Evolutionary conservation across 2,797 vertebrate species (phyloP), one percentile per base, ranked within the genome.

Genomic region (Fundulus diaphanus): DNA sequence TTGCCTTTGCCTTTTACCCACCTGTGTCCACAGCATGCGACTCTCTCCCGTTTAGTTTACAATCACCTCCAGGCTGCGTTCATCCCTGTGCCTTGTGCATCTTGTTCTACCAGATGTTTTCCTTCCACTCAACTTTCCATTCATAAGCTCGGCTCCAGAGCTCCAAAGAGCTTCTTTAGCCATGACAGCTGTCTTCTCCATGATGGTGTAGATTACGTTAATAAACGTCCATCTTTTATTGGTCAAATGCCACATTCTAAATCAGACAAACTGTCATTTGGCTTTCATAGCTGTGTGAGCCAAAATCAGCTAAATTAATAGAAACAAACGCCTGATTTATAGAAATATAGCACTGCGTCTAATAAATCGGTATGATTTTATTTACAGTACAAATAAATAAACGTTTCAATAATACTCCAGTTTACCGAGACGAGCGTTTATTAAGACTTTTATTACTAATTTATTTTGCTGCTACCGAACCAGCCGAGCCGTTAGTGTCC

Each of bases 111-210:
- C 33, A 37, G 22, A 52, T 52, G 3, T 63, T 63, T 63, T 63
- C 35, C 59, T 63, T 63, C 18, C 59, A 63, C 59, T 63, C 20
- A 63, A 63, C 59, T 37, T 63, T 22, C 59, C 33, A 63, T 22
- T 1, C 35, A 35, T 63, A 35, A 63, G 8, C 33, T 22, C 22
- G 31, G 18, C 20, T 11, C 33, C 7, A 20, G 3, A 7, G 12
- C 1, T 52, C 22, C n/a, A 24, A 52, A 24, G 7, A 12, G 59
- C 33, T 20, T 24, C 31, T 22, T 20, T 11, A 35, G 8, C 31
- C 1, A 61, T 35, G 57, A 22, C 27, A 31, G 1, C 56, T 16
- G 13, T 31, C 1, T 61, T 35, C 33, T 35, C 57, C 31, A 61
- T 11, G 33, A 35, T 22, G 1, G 7, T 22, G 6, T 22, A 35